Percentiles rank a stretch among this genome's conserved stretches.
Evolutionary conservation across 2,888 invertebrate genomes (phyloP).

Genomic region (Dasypolia templi): DNA sequence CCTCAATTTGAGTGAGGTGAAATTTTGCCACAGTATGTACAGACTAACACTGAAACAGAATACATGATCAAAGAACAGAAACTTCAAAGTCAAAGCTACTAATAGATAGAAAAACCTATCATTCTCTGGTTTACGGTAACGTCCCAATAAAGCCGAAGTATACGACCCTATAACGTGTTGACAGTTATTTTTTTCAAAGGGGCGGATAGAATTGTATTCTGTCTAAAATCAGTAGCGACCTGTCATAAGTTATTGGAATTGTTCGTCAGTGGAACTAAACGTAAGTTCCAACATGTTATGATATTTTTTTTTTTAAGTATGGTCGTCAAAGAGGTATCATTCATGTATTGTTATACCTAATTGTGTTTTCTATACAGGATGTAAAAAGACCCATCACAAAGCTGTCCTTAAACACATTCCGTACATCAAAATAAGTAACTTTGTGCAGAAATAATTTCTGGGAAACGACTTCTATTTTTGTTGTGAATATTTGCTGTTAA

Average conservation of each 20-base stretch:
- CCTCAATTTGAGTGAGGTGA: slow-evolving; percentile 7
- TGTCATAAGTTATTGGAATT: too few species aligned
- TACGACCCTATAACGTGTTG: too few species aligned
- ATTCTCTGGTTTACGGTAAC: too few species aligned
- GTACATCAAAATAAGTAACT: too few species aligned
- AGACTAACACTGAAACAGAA: slow-evolving; percentile 39
- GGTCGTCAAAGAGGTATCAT: neutral
- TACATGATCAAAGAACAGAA: slow-evolving; percentile 22
- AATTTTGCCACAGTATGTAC: neutral
- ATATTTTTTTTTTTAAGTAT: neutral
- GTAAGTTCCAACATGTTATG: neutral
- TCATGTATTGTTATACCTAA: neutral
- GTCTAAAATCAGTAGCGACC: too few species aligned
- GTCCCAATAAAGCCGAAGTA: too few species aligned
- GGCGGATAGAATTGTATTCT: too few species aligned
- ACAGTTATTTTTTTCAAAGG: too few species aligned
- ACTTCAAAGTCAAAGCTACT: slow-evolving; percentile 4
- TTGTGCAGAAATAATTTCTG: too few species aligned
- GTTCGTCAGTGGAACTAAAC: neutral
- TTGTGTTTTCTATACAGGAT: neutral
- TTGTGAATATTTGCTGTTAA: neutral
- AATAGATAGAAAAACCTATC: too few species aligned
- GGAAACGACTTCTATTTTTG: neutral
- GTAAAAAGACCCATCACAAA: neutral
- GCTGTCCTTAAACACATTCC: neutral